Evolutionary conservation across 2,888 invertebrate genomes (phyloP).

Genomic region (Drosophila anomalata): DNA sequence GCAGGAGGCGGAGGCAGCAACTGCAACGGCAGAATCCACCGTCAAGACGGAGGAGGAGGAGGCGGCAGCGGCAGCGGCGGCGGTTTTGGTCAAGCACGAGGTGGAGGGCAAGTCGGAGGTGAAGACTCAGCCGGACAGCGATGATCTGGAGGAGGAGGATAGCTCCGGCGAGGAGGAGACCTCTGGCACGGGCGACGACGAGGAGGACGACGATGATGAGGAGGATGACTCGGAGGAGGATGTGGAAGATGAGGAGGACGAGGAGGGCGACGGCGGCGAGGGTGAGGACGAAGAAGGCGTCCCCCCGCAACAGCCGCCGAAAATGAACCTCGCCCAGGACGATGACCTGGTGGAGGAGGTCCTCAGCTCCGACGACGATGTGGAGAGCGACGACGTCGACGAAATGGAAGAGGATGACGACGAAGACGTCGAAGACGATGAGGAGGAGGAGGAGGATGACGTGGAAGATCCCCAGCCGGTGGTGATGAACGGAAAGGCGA

Average conservation of each 20-base stretch:
- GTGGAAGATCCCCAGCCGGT: conserved; percentile 29
- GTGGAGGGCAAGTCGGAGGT: conserved; percentile 11
- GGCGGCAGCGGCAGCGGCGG: too few relatives aligned
- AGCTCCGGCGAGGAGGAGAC: conserved; percentile 41
- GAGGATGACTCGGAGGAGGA: conserved; percentile 48
- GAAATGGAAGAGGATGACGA: conserved; percentile 60
- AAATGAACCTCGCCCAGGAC: conserved; percentile 27
- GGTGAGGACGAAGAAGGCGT: conserved; percentile 54
- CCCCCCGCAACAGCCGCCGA: conserved; percentile 23
- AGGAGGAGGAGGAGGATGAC: conserved; percentile 49
- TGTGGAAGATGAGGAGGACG: conserved; percentile 63
- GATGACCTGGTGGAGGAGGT: conserved; percentile 53
- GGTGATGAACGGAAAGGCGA: conserved; percentile 55
- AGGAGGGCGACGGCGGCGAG: conserved; percentile 49
- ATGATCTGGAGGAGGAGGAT: conserved; percentile 31
- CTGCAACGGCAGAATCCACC: conserved; percentile 12
- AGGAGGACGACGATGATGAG: conserved; percentile 46
- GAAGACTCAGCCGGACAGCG: conserved; percentile 23
- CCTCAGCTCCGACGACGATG: conserved; percentile 49
- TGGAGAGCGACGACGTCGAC: conserved; percentile 57
- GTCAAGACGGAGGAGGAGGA: not conserved
- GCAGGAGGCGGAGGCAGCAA: conserved; percentile 3
- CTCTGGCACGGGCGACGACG: conserved; percentile 51
- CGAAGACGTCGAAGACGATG: conserved; percentile 51
- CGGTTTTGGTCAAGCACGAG: not conserved